Evolutionary conservation across 2,888 invertebrate species (phyloP), one percentile per base, ranked within the genome.

Genomic region (Rhingia campestris): DNA sequence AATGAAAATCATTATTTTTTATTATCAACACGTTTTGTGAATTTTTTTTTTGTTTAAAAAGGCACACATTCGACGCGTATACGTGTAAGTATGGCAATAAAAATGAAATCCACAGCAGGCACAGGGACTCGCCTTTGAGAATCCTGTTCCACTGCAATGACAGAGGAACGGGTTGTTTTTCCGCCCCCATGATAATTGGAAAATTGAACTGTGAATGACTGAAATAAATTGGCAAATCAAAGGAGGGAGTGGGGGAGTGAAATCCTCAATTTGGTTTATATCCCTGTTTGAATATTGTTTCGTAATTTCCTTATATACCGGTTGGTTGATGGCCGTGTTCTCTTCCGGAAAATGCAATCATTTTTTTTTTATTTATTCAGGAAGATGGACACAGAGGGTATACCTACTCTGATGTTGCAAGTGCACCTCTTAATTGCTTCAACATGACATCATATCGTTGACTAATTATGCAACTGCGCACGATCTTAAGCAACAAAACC

Each of bases 191-290:
- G 67, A 67, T 76, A 67, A 76, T 76, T 76, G 76, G 76, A 76
- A 76, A 67, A 75, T 75, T 75, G 66, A 75, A 67, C 76, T 76
- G 67, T 59, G 67, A 67, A 67, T 76, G 76, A 76, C 67, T 76
- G 76, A 76, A 76, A 76, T 67, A 76, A 67, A 76, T 76, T 76
- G 76, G 76, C 67, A 76, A 76, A 76, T 76, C 76, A 76, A 76
- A 76, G 59, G 45, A 59, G 61, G 37, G 53, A 67, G 59, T 75
- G 6, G 1, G 45, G 39, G 35, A 12, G 53, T 9, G 32, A 14
- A 4, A 33, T 14, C 58, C 32, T 41, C 9, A 32, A 47, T 30
- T 41, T 69, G 58, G 41, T 49, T 53, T 33, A 47, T 45, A 10
- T 10, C 41, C 5, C n/a, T 7, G 39, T 12, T 49, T 4, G 47